These are phyloP conservation scores for Drosophila murphyi DNA, from an alignment of 1,140 invertebrate genomes.

Conservation along the genomic window DNA sequence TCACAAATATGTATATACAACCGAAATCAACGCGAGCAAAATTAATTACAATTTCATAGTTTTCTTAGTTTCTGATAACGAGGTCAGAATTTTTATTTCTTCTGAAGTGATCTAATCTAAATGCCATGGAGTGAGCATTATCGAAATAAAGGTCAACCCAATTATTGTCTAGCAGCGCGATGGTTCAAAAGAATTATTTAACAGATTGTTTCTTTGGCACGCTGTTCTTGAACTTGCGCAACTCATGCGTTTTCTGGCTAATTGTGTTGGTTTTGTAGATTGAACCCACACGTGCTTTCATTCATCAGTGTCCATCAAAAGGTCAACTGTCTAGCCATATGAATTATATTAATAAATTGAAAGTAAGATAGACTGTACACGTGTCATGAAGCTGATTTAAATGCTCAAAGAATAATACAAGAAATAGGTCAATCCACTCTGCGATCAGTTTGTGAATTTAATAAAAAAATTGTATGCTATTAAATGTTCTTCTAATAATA, in stretches of 20 bases:
- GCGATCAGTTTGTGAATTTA: background rate
- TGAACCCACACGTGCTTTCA: background rate
- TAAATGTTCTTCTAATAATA: slow-evolving; percentile 8
- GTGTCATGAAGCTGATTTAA: too few relatives aligned
- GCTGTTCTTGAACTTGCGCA: slow-evolving; percentile 71
- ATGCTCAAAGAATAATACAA: too few relatives aligned
- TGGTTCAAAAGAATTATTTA: slow-evolving; percentile 24
- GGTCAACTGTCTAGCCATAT: slow-evolving; percentile 14
- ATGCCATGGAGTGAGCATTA: slow-evolving; percentile 43
- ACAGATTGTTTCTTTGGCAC: slow-evolving; percentile 39
- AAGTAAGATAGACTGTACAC: too few relatives aligned
- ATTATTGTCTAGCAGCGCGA: slow-evolving; percentile 55
- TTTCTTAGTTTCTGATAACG: slow-evolving; percentile 20
- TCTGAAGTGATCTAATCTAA: slow-evolving; percentile 38
- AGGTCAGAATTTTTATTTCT: slow-evolving; percentile 35
- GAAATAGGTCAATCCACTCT: background rate
- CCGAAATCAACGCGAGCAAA: background rate
- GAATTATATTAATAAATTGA: too few relatives aligned
- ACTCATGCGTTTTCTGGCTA: slow-evolving; percentile 14
- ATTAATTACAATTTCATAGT: slow-evolving; percentile 55
- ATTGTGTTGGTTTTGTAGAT: slow-evolving; percentile 5
- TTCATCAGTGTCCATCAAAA: slow-evolving; percentile 3
- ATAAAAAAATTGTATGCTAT: slow-evolving; percentile 9
- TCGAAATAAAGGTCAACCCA: slow-evolving; percentile 48
- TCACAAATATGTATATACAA: slow-evolving; percentile 5